Base-by-base conservation (phyloP, 2,797 vertebrate genomes). In the Syngnathus acus region DNA sequence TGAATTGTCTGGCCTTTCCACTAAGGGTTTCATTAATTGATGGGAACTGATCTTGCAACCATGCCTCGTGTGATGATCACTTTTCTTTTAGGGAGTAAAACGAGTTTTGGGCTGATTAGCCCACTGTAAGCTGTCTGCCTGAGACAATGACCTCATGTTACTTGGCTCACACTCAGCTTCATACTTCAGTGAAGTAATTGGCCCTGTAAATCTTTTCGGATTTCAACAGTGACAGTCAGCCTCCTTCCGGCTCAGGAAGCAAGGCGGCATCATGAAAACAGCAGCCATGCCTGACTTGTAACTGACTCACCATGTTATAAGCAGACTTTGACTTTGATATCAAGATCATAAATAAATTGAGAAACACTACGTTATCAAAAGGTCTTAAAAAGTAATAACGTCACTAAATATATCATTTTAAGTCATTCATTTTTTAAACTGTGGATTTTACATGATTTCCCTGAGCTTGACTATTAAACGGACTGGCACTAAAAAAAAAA, bases 101-200 rank as follows among this genome's bases (percentile, higher is more conserved):
- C 75, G 61, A 66, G 55, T 76, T 65, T 80, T 68, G 64, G n/a
- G 60, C 64, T 75, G 72, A 81, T 81, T 77, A 82, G 75, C 72
- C 73, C 66, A 73, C 76, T 76, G 68, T 69, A 73, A 79, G 70
- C 62, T 63, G 67, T 69, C 75, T 77, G 64, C 37, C 71, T 63
- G 65, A 57, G 68, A 72, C 3, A 39, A n/a, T 78, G 76, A 81
- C 78, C 76, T 65, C 51, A 3, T 64, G 72, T 47, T 48, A 21
- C 68, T 61, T 32, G 21, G 57, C 66, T 62, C 63, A 59, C 64
- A 65, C 60, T 70, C n/a, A 10, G 42, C 70, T 77, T 78, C 79
- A 79, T 70, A 67, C 78, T 78, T 73, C 66, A 75, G 23, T 65
- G 66, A 61, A 65, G 80, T 83, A 83, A 86, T 84, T 85, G 80